phyloP scores from a whole-genome alignment of 2,888 invertebrate genomes.

The Lochmaea capreae region DNA sequence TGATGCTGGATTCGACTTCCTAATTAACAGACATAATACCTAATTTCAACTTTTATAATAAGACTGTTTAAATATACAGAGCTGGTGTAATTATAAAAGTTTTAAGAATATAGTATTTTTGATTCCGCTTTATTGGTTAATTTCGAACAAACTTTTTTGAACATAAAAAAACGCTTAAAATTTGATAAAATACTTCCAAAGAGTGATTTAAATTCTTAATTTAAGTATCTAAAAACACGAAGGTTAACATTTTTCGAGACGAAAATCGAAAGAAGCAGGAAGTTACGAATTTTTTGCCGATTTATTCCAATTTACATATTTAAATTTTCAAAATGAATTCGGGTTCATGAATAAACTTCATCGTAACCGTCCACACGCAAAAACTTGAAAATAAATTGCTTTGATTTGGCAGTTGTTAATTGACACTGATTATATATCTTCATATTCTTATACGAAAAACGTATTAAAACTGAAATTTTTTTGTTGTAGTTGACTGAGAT shows the following conservation, averaged over 20 bases:
- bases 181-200: neutral
- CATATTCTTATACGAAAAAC: neutral
- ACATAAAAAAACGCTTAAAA: neutral
- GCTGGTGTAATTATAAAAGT: neutral
- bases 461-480: neutral
- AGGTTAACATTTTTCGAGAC: neutral
- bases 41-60: no score
- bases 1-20: no score
- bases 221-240: conserved; percentile 3
- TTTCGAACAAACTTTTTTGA: neutral
- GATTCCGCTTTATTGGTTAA: neutral
- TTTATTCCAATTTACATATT: conserved; percentile 3
- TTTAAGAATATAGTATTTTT: neutral
- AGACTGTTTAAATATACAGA: no score
- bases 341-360: neutral
- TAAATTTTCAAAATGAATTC: neutral
- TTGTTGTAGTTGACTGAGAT: neutral
- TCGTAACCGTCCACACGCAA: neutral
- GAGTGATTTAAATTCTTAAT: neutral
- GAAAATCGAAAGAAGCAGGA: neutral
- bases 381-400: neutral
- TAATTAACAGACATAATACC: no score
- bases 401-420: neutral
- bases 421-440: neutral
- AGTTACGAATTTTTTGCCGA: neutral